Conservation (phyloP, 30 jellyfish, hydroid and myxozoan species). For the Aurelia sp. region DNA sequence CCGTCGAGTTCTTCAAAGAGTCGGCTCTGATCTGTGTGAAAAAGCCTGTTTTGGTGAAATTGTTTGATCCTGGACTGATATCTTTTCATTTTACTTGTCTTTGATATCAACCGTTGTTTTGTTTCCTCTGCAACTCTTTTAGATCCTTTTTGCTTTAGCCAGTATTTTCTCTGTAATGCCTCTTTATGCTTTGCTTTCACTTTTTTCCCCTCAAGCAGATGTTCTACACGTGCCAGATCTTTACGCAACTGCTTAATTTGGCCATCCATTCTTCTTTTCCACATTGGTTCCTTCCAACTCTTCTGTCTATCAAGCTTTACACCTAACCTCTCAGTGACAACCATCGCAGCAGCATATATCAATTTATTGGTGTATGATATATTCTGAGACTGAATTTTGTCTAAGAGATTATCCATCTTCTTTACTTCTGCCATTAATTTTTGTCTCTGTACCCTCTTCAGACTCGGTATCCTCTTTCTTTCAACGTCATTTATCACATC, state of each 20-base stretch:
- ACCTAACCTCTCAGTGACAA: slow-evolving; percentile 19
- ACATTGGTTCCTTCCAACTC: not conserved
- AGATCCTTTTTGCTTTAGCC: slow-evolving; percentile 29
- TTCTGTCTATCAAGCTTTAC: not conserved
- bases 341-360: slow-evolving; percentile 24
- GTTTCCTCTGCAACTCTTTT: slow-evolving; percentile 1
- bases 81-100: not conserved
- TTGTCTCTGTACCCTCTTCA: slow-evolving; percentile 30
- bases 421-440: slow-evolving; percentile 25
- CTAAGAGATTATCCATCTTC: slow-evolving; percentile 22
- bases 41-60: not conserved
- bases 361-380: slow-evolving; percentile 4
- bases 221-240: no score
- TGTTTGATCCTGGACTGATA: slow-evolving; percentile 9
- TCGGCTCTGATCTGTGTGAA: slow-evolving; percentile 34
- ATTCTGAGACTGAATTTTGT: slow-evolving; percentile 16
- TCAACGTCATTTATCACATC: slow-evolving; percentile 21
- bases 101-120: slow-evolving; percentile 13
- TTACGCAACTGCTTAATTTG: not conserved
- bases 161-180: not conserved
- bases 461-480: slow-evolving; percentile 26
- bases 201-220: no score
- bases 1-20: slow-evolving; percentile 1
- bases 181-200: no score
- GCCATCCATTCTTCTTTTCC: slow-evolving; percentile 11